Conservation (phyloP, 2,888 invertebrate species). For the Oscheius sp. region DNA sequence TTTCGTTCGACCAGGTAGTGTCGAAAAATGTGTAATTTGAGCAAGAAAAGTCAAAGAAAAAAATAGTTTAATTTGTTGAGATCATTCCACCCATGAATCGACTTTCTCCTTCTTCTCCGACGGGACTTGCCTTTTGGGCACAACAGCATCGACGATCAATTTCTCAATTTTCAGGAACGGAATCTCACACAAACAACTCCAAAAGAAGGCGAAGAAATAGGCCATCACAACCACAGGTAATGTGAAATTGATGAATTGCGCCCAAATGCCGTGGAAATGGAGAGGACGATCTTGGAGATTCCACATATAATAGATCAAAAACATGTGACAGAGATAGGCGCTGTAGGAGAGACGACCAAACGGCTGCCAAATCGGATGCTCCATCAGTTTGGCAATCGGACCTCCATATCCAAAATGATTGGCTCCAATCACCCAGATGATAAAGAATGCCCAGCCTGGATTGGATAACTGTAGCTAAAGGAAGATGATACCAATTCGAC, state of each 20-base stretch:
- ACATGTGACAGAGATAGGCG: constrained; percentile 79
- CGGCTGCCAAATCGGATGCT: constrained; percentile 75
- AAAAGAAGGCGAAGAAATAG: constrained; percentile 40
- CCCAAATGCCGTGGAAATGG: constrained; percentile 27
- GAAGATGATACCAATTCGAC: too few relatives aligned
- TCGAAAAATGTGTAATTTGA: too few relatives aligned
- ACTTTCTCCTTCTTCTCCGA: neutral
- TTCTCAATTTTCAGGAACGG: constrained; percentile 35
- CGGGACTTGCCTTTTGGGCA: too few relatives aligned
- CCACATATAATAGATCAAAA: constrained; percentile 36
- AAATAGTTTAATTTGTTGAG: too few relatives aligned
- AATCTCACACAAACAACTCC: constrained; percentile 43
- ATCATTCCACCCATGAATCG: neutral
- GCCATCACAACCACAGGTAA: constrained; percentile 5
- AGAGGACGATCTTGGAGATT: constrained; percentile 36
- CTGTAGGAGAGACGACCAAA: constrained; percentile 89
- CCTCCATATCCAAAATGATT: constrained; percentile 72
- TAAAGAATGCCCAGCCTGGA: constrained; percentile 71
- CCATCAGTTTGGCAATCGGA: neutral
- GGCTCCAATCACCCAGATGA: constrained; percentile 72
- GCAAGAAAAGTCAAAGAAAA: too few relatives aligned
- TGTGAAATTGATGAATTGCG: constrained; percentile 19
- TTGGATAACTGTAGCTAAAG: too few relatives aligned
- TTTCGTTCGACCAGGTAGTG: too few relatives aligned
- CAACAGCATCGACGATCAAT: neutral